Evolutionary conservation across 1,140 invertebrate species (phyloP).

Genomic region (Thaumatotibia leucotreta): DNA sequence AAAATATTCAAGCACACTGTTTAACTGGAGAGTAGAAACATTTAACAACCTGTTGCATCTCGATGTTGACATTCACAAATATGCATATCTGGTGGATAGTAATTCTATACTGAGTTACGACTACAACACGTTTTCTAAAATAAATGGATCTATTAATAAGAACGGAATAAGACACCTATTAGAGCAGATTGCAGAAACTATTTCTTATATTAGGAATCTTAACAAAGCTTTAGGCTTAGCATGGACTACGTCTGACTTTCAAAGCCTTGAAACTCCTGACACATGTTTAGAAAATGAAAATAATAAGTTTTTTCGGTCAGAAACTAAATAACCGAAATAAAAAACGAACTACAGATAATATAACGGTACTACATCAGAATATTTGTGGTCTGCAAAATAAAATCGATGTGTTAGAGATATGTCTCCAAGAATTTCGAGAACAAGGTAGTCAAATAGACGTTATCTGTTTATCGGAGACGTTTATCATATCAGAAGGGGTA

Average conservation of each 20-base stretch:
- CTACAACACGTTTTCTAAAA: not conserved
- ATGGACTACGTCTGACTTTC: no score
- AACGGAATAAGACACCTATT: not conserved
- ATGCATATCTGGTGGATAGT: not conserved
- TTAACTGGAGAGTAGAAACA: not conserved
- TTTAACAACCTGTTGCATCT: not conserved
- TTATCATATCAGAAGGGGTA: not conserved
- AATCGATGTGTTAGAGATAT: not conserved
- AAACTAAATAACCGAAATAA: no score
- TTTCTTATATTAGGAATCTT: not conserved
- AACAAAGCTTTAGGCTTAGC: no score
- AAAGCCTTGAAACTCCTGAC: no score
- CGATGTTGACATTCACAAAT: not conserved
- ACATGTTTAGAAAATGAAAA: no score
- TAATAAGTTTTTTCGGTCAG: no score
- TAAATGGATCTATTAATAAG: not conserved
- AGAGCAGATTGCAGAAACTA: not conserved
- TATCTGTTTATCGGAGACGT: constrained; percentile 7
- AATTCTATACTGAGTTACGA: not conserved
- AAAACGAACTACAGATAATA: no score
- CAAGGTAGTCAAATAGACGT: not conserved
- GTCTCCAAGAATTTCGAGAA: not conserved
- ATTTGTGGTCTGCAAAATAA: constrained; percentile 4
- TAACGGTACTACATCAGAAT: constrained; percentile 6
- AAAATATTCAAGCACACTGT: not conserved